phyloP scores from a whole-genome alignment of 2,888 invertebrate species.

The Eurytoma californica region DNA sequence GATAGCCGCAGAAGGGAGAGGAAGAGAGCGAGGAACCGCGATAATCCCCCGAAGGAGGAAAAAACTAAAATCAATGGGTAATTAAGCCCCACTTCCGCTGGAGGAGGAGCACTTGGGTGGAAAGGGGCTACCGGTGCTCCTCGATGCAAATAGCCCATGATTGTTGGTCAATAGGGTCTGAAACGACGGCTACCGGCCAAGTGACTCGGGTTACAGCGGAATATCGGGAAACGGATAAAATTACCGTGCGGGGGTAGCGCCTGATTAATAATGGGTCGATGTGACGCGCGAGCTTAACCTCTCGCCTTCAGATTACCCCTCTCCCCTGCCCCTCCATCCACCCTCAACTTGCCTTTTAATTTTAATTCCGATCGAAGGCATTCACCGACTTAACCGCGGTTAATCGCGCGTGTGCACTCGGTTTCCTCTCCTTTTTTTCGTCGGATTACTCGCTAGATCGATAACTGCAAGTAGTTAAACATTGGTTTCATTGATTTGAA shows the following conservation, averaged over 20 bases:
- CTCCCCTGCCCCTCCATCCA: not conserved
- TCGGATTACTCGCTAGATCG: no score
- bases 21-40: no score
- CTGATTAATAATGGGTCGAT: constrained; percentile 51
- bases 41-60: no score
- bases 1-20: no score
- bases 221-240: constrained; percentile 55
- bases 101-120: not conserved
- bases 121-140: not conserved
- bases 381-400: no score
- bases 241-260: constrained; percentile 31
- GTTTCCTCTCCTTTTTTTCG: no score
- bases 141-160: constrained; percentile 43
- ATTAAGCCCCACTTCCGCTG: not conserved
- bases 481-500: no score
- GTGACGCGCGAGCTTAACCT: constrained; percentile 46
- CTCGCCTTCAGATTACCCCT: constrained; percentile 22
- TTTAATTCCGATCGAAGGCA: constrained; percentile 35
- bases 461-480: no score
- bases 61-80: no score
- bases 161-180: constrained; percentile 50
- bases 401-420: no score
- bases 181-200: constrained; percentile 10
- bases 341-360: constrained; percentile 34
- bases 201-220: constrained; percentile 48